Base-by-base conservation (phyloP, 2,888 invertebrate species). In the Allygus modestus region DNA sequence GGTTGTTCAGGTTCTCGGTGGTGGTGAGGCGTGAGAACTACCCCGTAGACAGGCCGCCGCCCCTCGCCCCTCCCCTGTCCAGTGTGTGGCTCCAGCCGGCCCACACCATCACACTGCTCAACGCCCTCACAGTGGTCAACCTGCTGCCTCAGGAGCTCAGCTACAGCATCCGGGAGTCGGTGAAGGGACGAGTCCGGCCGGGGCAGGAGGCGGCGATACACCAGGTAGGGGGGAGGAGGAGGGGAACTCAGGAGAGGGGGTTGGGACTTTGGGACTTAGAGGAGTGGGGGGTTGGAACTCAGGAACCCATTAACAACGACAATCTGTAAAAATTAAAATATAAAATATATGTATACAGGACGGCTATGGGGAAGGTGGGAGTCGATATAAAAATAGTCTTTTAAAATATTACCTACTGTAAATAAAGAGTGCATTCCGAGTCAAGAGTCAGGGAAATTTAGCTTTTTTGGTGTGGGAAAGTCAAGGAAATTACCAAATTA, bases 81-180 rank as follows among this genome's bases (percentile, higher is more conserved):
- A 90, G 92, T 79, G 84, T 87, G 2, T 87, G 87, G 88, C 83
- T 87, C 2, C 93, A 97, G 86, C 97, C 98, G 5, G 98, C 97
- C 0, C 99, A 99, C 90, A 94, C 95, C 20, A 94, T 99, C 85
- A 94, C 94, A 1, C 91, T 99, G 71, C 91, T 97, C 87, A 96
- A 98, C 33, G 97, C 97, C 0, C 92, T 99, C 23, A 93, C 95
- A 20, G 90, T 99, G 2, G 94, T 95, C 87, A 99, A 99, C 92
- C 92, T 99, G 85, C 92, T 99, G 81, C 99, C 99, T 0, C 93
- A 95, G 87, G 97, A 97, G 90, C 89, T 97, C 85, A 91, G 93
- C 83, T 96, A 93, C 86, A 88, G 87, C 54, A 88, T 90, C 89
- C 93, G 93, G 54, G 91, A 91, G 17, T 90, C 90, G 0, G 92